Evolutionary conservation across 2,888 invertebrate genomes (phyloP), one percentile per base, ranked within the genome.

Genomic region (Monochamus alternatus): DNA sequence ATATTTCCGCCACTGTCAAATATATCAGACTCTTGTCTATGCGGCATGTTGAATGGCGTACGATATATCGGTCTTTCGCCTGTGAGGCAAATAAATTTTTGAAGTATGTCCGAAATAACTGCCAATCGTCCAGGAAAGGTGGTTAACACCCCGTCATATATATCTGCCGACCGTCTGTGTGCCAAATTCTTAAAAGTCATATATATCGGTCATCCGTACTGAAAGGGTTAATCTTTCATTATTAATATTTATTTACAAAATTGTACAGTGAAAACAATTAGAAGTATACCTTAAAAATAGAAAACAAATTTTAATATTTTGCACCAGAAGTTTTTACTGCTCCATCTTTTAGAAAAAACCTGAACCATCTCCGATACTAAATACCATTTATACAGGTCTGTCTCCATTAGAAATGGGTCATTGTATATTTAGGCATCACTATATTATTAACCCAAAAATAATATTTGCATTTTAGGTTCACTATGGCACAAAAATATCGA

Each of bases 381-480:
- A 22, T 22, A 22, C 22, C 22, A 22, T 22, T 22, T 22, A 22
- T 22, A 22, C 22, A 22, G 22, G 22, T 22, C 22, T 22, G 22
- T 22, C 22, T 22, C 22, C 22, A 22, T 22, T 22, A 22, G 22
- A 22, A 22, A 22, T 22, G 22, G 22, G 22, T 22, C 22, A 22
- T 1, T 22, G 22, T 22, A 22, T 22, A 22, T 22, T 22, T 22
- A 22, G 22, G 22, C 22, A 22, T 22, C 22, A 22, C 22, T 22
- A 22, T 22, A 22, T 22, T 22, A 22, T 22, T 22, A 22, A 22
- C 22, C 22, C 22, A 22, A 38, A 7, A 38, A 38, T 5, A 38
- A 38, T n/a, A 55, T 55, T 55, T 55, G 14, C 22, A 32, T 76
- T 76, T 60, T 22, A 78, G 78, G 4, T 78, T 75, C 66, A 63